These are phyloP conservation scores for Mimas tiliae DNA, from an alignment of 2,888 invertebrate species.

Conservation along the genomic window DNA sequence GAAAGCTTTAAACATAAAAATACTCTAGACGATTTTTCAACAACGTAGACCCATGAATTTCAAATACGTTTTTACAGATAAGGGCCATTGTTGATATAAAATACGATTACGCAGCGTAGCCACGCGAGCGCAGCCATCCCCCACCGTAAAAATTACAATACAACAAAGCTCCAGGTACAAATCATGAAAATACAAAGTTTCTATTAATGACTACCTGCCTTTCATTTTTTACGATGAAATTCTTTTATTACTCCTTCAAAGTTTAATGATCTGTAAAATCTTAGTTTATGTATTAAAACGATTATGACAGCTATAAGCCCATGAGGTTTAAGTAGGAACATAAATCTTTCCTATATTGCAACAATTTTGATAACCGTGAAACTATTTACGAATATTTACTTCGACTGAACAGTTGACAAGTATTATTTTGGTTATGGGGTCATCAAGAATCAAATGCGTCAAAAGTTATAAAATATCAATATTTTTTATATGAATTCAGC, in stretches of 20 bases:
- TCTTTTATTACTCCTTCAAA: constrained; percentile 56
- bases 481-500: too few relatives aligned
- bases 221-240: constrained; percentile 64
- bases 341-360: not conserved
- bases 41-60: constrained; percentile 75
- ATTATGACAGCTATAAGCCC: not conserved
- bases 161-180: constrained; percentile 73
- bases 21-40: constrained; percentile 74
- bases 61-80: constrained; percentile 79
- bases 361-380: not conserved
- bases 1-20: constrained; percentile 70
- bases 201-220: constrained; percentile 68
- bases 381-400: not conserved
- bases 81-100: constrained; percentile 79
- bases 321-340: not conserved
- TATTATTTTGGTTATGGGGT: too few relatives aligned
- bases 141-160: constrained; percentile 78
- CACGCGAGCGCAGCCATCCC: constrained; percentile 73
- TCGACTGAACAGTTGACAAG: too few relatives aligned
- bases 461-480: too few relatives aligned
- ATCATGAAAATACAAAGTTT: constrained; percentile 76
- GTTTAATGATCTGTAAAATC: constrained; percentile 54
- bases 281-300: constrained; percentile 51
- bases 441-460: too few relatives aligned
- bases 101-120: constrained; percentile 76